Evolutionary conservation across 1,140 invertebrate genomes (phyloP), one percentile per base, ranked within the genome.

Genomic region (Thaumatotibia leucotreta): DNA sequence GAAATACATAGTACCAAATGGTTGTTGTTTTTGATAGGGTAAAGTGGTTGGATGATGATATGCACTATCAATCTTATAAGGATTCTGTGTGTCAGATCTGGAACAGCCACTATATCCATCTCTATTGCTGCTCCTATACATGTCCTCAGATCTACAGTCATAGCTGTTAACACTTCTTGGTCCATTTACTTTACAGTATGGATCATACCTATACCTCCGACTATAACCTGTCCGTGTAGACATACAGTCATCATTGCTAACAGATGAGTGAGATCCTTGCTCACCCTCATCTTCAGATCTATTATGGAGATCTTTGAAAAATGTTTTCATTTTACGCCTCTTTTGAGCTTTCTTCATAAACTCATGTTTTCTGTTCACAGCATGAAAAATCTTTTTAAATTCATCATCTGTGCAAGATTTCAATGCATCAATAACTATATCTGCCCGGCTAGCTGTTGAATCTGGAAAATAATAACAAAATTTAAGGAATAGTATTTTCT

Each of bases 181-280:
- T 4, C n/a, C 39, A 49, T 49, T 49, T 49, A 17, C 39, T 17
- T 49, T 49, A 49, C 14, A 14, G 39, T 49, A n/a, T 14, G 23
- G 27, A 29, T 9, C 14, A 61, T 10, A 11, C 11, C 31, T 54
- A 61, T 10, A 11, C n/a, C 35, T 62, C 14, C 52, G 10, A 6
- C 52, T 58, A n/a, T 58, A 58, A 6, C 52, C 70, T 31, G 76
- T 79, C 67, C 64, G 76, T 23, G 73, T 70, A 27, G 84, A 83
- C 54, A 70, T 74, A 62, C 71, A 70, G 69, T 86, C 83, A 80
- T 90, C 84, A 81, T 80, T 83, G 62, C 80, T 84, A 22, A 82
- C 66, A 9, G 84, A 83, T 45, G 85, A 88, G 63, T 83, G 74
- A 77, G 80, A 86, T 14, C 76, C 85, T 69, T 76, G 70, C 20